phyloP scores from a whole-genome alignment of 1,140 invertebrate genomes.

The Goniozus legneri region DNA sequence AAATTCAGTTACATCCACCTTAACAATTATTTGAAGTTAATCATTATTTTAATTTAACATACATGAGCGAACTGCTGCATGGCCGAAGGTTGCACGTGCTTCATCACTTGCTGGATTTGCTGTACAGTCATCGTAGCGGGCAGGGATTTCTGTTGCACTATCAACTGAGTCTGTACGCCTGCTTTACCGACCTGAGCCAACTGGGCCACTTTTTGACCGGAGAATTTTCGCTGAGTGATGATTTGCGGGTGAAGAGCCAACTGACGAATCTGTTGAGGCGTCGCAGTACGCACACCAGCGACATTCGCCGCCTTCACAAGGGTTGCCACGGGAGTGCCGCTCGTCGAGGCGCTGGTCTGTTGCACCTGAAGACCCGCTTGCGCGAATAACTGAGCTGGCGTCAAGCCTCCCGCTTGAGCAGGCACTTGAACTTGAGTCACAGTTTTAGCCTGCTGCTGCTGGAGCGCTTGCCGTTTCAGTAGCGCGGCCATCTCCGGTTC shows the following conservation, averaged over 20 bases:
- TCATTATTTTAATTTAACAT: constrained; percentile 18
- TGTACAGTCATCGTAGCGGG: constrained; percentile 69
- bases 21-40: background rate
- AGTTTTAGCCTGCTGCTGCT: constrained; percentile 56
- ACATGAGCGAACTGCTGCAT: constrained; percentile 56
- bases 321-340: constrained; percentile 53
- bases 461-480: constrained; percentile 64
- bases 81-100: constrained; percentile 59
- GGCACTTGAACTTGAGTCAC: constrained; percentile 52
- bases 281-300: constrained; percentile 55
- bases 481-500: constrained; percentile 70
- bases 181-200: constrained; percentile 56
- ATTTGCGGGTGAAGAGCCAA: constrained; percentile 68
- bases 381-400: constrained; percentile 57
- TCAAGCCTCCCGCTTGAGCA: constrained; percentile 40
- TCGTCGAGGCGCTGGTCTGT: constrained; percentile 48
- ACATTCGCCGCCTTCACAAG: constrained; percentile 61
- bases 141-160: constrained; percentile 65
- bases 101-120: constrained; percentile 74
- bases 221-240: constrained; percentile 60
- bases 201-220: constrained; percentile 61
- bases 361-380: constrained; percentile 57
- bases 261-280: constrained; percentile 65
- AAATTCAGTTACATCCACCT: background rate
- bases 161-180: constrained; percentile 59